Conservation (phyloP, 2,797 vertebrate genomes). For the Liasis olivaceus region DNA sequence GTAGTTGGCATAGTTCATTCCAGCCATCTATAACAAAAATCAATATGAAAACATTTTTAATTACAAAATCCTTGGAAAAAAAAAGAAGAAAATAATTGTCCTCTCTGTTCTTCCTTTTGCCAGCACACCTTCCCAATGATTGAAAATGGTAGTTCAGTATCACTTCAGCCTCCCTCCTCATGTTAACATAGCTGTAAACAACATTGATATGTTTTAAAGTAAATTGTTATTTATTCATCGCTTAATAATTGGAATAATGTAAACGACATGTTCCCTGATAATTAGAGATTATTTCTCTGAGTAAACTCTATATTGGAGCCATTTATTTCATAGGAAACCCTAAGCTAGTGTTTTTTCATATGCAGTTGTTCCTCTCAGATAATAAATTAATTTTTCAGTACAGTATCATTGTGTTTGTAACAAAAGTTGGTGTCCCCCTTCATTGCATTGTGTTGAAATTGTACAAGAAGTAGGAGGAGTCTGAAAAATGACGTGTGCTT, state of each 20-base stretch:
- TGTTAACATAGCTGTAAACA: neutral
- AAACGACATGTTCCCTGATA: neutral
- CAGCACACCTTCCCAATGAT: neutral
- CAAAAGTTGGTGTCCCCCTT: too few relatives aligned
- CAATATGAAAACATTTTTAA: neutral
- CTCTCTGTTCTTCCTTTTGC: neutral
- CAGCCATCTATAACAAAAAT: neutral
- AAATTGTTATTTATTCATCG: neutral
- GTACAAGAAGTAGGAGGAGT: neutral
- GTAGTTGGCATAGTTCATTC: neutral
- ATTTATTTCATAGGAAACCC: neutral
- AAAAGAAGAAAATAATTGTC: neutral
- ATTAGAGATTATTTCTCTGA: neutral
- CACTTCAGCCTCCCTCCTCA: neutral
- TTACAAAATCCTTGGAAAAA: neutral
- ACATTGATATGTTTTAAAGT: neutral
- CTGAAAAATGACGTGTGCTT: neutral
- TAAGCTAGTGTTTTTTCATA: neutral
- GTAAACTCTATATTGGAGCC: neutral
- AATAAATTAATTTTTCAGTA: too few relatives aligned
- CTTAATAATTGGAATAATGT: neutral
- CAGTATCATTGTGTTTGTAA: too few relatives aligned
- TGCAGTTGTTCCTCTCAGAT: too few relatives aligned
- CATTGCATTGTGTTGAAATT: too few relatives aligned
- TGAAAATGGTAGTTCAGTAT: neutral